Percentiles rank a stretch among this genome's conserved stretches.
phyloP scores from a whole-genome alignment of 2,888 invertebrate species.

The Clivina fossor region DNA sequence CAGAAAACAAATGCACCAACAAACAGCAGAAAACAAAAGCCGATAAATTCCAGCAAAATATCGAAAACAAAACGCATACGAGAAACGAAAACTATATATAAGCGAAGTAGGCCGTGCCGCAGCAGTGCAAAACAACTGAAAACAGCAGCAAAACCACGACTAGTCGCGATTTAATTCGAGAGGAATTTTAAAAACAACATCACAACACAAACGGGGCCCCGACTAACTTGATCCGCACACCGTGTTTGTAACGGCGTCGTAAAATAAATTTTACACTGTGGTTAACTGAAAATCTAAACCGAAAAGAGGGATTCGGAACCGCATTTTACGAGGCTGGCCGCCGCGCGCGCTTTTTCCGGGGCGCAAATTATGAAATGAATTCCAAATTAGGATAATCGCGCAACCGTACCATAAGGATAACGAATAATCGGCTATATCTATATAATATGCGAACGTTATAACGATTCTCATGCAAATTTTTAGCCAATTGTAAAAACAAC shows the following conservation, averaged over 20 bases:
- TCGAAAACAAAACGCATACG: too few relatives aligned
- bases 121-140: too few relatives aligned
- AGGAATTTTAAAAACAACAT: conserved; percentile 6
- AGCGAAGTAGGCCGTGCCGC: too few relatives aligned
- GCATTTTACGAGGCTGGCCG: conserved; percentile 18
- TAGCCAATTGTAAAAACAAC: too few relatives aligned
- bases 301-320: conserved; percentile 33
- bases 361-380: conserved; percentile 28
- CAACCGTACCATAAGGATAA: too few relatives aligned
- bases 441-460: too few relatives aligned
- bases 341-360: conserved; percentile 15
- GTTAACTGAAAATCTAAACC: conserved; percentile 35
- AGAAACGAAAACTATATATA: too few relatives aligned
- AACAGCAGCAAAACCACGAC: conserved; percentile 5
- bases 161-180: conserved; percentile 5
- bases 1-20: too few relatives aligned
- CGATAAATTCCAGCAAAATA: too few relatives aligned
- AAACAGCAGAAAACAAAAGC: too few relatives aligned
- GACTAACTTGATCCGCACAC: not conserved
- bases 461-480: too few relatives aligned
- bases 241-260: conserved; percentile 28
- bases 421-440: too few relatives aligned
- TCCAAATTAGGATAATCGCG: conserved; percentile 13
- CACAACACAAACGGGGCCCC: not conserved
- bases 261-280: conserved; percentile 33